Conservation (phyloP, 2,113 vertebrate species). For the Nerophis ophidion region DNA sequence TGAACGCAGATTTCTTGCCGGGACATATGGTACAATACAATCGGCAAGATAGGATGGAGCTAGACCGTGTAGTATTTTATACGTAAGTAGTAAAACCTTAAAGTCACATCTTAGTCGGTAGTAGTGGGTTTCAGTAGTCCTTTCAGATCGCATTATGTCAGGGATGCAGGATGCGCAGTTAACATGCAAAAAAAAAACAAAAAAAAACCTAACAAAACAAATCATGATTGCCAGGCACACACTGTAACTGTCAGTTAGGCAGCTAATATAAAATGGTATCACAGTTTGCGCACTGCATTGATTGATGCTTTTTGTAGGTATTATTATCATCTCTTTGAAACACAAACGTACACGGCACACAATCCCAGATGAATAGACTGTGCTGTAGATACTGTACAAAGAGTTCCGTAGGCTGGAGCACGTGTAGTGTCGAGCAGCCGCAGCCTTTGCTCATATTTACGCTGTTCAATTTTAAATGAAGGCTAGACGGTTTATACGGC, state of each 20-base stretch:
- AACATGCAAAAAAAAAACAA: too few relatives aligned
- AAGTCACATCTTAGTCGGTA: too few relatives aligned
- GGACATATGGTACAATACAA: too few relatives aligned
- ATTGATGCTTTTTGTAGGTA: constrained; percentile 30
- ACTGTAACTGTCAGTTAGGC: too few relatives aligned
- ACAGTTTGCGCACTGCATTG: constrained; percentile 41
- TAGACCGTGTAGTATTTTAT: too few relatives aligned
- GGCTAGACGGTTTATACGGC: constrained; percentile 23
- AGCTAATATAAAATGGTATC: constrained; percentile 27
- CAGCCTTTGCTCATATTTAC: neutral
- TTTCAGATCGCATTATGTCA: too few relatives aligned
- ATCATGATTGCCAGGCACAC: neutral
- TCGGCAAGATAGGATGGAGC: too few relatives aligned
- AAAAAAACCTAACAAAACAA: neutral
- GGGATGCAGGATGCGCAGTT: too few relatives aligned
- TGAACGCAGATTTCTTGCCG: too few relatives aligned
- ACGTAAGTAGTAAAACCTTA: too few relatives aligned
- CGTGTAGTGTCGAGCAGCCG: constrained; percentile 4
- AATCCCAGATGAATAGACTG: constrained; percentile 38
- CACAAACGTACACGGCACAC: constrained; percentile 18
- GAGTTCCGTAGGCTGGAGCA: constrained; percentile 17
- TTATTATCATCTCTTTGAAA: constrained; percentile 40
- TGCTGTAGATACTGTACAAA: constrained; percentile 20
- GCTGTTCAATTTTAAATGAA: constrained; percentile 23
- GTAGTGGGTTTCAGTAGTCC: too few relatives aligned